Percentiles rank a stretch among this genome's conserved stretches.
Conservation (phyloP, 1,140 invertebrate genomes). For the Drosophila pseudoobscura region DNA sequence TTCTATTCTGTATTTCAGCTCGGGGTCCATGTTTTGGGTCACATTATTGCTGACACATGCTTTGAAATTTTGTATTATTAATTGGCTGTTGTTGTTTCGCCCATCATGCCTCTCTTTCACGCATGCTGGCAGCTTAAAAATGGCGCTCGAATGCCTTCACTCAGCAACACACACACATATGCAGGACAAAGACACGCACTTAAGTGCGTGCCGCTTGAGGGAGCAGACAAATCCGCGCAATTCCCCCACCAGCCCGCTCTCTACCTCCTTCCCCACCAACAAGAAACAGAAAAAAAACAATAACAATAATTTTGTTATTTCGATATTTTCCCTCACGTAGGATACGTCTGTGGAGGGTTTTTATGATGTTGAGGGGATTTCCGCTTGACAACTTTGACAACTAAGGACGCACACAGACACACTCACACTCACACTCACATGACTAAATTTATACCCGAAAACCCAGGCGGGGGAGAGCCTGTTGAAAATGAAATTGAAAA, state of each 20-base stretch:
- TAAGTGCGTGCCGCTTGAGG: slow-evolving; percentile 67
- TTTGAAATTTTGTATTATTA: slow-evolving; percentile 56
- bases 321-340: slow-evolving; percentile 69
- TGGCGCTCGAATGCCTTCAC: slow-evolving; percentile 27
- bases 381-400: slow-evolving; percentile 81
- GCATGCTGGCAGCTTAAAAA: slow-evolving; percentile 42
- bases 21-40: slow-evolving; percentile 16
- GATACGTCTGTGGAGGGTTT: slow-evolving; percentile 46
- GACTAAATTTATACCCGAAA: slow-evolving; percentile 66
- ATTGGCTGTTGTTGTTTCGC: slow-evolving; percentile 46
- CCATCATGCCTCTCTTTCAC: slow-evolving; percentile 13
- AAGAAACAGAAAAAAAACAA: slow-evolving; percentile 54
- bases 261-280: background rate
- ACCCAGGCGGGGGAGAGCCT: slow-evolving; percentile 28
- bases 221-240: slow-evolving; percentile 67
- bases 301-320: slow-evolving; percentile 83
- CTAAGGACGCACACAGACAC: slow-evolving; percentile 49
- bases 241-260: slow-evolving; percentile 32
- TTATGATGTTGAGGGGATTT: slow-evolving; percentile 77
- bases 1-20: slow-evolving; percentile 9
- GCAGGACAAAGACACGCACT: slow-evolving; percentile 42
- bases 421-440: slow-evolving; percentile 12
- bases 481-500: slow-evolving; percentile 80
- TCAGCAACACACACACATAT: slow-evolving; percentile 26
- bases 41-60: slow-evolving; percentile 58